Conservation (phyloP, 2,113 vertebrate genomes). For the Callithrix jacchus region DNA sequence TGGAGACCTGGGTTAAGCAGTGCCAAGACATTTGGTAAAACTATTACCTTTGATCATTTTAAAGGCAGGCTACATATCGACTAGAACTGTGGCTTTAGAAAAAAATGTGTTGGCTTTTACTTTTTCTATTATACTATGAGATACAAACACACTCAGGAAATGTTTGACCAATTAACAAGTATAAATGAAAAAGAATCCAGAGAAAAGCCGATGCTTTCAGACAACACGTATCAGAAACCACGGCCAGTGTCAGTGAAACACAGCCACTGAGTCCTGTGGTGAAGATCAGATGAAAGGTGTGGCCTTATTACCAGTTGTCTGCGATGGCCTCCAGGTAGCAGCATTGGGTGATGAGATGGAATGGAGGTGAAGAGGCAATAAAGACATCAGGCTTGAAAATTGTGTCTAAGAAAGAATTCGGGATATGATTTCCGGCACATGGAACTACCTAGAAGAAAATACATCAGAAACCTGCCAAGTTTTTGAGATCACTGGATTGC, state of each 20-base stretch:
- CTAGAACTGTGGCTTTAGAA: not conserved
- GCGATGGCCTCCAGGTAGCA: not conserved
- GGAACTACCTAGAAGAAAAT: not conserved
- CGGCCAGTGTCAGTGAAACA: not conserved
- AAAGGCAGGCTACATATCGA: not conserved
- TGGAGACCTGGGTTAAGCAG: not conserved
- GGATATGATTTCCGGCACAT: not conserved
- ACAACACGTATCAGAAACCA: not conserved
- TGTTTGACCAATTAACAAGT: not conserved
- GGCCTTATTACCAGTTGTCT: not conserved
- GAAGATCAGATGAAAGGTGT: not conserved
- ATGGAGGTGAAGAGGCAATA: not conserved
- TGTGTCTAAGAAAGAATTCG: not conserved
- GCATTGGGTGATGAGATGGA: not conserved
- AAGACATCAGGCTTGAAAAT: not conserved
- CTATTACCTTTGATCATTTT: not conserved
- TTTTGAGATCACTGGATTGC: not conserved
- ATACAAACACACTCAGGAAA: not conserved
- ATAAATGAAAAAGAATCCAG: not conserved
- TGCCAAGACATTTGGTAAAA: not conserved
- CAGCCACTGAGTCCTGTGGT: not conserved
- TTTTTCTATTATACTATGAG: not conserved
- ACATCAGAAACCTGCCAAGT: not conserved
- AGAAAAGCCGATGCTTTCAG: not conserved
- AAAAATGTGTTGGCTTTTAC: not conserved